These are phyloP conservation scores for Heliconius ismenius DNA, from an alignment of 2,888 invertebrate species.

Conservation along the genomic window DNA sequence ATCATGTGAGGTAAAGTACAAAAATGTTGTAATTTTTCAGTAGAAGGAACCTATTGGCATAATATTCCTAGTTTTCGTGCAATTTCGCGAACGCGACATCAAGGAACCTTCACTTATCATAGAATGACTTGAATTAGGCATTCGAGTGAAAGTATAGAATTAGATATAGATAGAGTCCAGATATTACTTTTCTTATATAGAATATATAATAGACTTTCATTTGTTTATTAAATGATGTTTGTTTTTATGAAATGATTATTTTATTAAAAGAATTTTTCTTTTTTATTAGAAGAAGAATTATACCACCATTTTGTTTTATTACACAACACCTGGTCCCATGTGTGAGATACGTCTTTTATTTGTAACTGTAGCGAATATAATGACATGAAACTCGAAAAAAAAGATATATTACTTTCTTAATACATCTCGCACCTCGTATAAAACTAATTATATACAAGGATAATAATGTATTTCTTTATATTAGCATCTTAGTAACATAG, in stretches of 20 bases:
- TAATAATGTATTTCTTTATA: background rate
- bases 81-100: too few relatives aligned
- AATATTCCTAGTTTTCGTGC: too few relatives aligned
- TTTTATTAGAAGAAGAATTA: too few relatives aligned
- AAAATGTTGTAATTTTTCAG: too few relatives aligned
- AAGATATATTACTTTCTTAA: background rate
- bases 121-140: too few relatives aligned
- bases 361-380: background rate
- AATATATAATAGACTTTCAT: too few relatives aligned
- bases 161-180: too few relatives aligned
- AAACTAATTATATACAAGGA: background rate
- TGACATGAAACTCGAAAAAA: background rate
- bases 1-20: background rate
- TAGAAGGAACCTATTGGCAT: too few relatives aligned
- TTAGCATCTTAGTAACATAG: too few relatives aligned
- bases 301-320: background rate
- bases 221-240: too few relatives aligned
- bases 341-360: background rate
- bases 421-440: background rate
- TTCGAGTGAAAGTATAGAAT: too few relatives aligned
- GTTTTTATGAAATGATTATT: background rate
- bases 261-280: background rate
- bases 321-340: background rate
- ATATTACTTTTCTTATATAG: background rate
- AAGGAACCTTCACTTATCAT: too few relatives aligned